Base-by-base conservation (phyloP, 2,113 vertebrate genomes). In the Neodon shergylaensis region DNA sequence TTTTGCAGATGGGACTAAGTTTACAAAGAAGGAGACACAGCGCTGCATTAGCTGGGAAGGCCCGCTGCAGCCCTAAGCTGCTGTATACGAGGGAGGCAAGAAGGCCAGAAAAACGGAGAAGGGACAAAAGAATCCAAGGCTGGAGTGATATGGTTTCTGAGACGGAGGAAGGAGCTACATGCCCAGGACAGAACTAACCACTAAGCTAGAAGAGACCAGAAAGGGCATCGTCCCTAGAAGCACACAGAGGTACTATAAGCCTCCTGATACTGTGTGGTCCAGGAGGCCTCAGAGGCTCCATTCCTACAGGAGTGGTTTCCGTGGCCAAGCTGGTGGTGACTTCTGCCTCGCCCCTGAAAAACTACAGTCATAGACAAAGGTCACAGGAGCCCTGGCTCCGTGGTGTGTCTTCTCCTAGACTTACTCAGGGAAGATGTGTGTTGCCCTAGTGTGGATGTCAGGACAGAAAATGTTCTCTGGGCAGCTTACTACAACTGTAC, bases 251-350 rank as follows among this genome's bases (percentile, higher is more conserved):
- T 9, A 96, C 81, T 5, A 7, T 2, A 84, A 28, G 13, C 14
- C 13, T 44, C 13, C 21, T 36, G 3, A 66, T 5, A 28, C 21
- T 66, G 89, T 66, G 89, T 73, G 12, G 33, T 13, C 21, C 61
- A 52, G 4, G 24, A 42, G 88, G 3, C 3, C 19, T 81, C 68
- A 73, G 61, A 87, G 39, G 7, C 19, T 39, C 54, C 24, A 33
- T 7, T 1, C 0, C 26, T 3, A 61, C n/a, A 82, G 54, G 33
- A 3, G n/a, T 24, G 17, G 54, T 42, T 63, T 63, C 24, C 54
- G 3, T 9, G 24, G 7, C 24, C 54, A 7, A 61, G 36, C 21
- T 39, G 12, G 0, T 0, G 11, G 5, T 14, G 52, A 58, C 52
- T 82, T 58, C 78, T 24, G 49, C 21, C 36, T 24, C 79, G 16